phyloP scores from a whole-genome alignment of 1,140 invertebrate species.

The Trichoplusia ni region DNA sequence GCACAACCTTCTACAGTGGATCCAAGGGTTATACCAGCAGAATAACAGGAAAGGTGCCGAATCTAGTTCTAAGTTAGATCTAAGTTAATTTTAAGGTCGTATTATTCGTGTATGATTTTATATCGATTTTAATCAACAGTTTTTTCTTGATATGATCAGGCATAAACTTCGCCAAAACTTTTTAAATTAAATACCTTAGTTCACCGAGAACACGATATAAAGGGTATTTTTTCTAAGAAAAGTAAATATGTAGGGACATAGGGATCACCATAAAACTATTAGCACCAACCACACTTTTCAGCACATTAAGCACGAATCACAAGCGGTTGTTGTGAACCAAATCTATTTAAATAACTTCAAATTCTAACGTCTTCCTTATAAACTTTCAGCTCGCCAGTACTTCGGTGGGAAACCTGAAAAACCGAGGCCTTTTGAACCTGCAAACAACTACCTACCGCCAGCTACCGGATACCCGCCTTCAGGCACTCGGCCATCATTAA shows the following conservation, averaged over 20 bases:
- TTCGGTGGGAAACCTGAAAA: constrained; percentile 84
- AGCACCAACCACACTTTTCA: background rate
- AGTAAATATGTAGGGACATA: background rate
- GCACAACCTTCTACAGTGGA: constrained; percentile 87
- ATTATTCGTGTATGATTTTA: too few species aligned
- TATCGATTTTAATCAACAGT: too few species aligned
- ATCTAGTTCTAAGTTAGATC: background rate
- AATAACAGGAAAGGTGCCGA: constrained; percentile 85
- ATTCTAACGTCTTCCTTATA: background rate
- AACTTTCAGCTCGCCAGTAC: constrained; percentile 84
- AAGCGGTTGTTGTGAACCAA: background rate
- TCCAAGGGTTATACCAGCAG: constrained; percentile 86
- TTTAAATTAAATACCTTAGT: too few species aligned
- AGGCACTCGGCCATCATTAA: constrained; percentile 70
- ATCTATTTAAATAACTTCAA: background rate
- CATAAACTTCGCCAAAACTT: too few species aligned
- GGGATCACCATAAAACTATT: background rate
- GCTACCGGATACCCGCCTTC: constrained; percentile 72
- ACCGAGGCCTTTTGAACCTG: constrained; percentile 85
- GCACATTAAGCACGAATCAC: constrained; percentile 22
- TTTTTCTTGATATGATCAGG: too few species aligned
- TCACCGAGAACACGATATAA: too few species aligned
- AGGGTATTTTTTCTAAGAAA: too few species aligned
- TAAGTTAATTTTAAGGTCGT: background rate
- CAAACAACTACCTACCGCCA: constrained; percentile 66